Conservation (phyloP, 2,797 vertebrate genomes). For the Gallinago nigripennis region DNA sequence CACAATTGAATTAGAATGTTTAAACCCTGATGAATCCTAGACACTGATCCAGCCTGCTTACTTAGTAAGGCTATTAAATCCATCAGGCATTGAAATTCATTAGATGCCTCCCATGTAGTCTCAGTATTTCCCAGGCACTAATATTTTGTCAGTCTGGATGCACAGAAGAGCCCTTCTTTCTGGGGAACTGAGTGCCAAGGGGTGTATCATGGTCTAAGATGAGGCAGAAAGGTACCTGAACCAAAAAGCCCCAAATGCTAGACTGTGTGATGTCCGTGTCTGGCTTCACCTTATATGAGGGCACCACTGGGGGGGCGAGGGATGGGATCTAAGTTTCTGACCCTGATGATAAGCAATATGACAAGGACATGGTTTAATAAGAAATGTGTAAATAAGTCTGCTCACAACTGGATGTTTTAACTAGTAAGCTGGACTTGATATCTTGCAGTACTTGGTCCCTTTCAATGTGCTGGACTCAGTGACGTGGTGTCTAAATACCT, state of each 20-base stretch:
- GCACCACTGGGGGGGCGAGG: not conserved
- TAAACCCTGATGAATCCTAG: slow-evolving; percentile 24
- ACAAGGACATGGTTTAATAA: not conserved
- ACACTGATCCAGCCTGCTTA: slow-evolving; percentile 21
- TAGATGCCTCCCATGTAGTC: not conserved
- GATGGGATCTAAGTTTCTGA: not conserved
- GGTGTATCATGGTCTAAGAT: not conserved
- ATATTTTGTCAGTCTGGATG: not conserved
- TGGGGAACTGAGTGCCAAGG: not conserved
- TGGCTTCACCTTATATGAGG: not conserved
- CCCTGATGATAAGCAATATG: not conserved
- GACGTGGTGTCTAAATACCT: not conserved
- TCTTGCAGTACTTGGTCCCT: not conserved
- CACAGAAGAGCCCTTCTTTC: not conserved
- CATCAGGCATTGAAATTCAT: slow-evolving; percentile 36
- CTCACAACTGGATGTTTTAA: not conserved
- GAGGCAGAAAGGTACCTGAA: not conserved
- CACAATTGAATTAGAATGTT: slow-evolving; percentile 14
- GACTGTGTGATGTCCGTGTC: not conserved
- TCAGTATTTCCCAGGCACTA: not conserved
- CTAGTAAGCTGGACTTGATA: not conserved
- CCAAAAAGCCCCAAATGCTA: not conserved
- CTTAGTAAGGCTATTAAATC: slow-evolving; percentile 39
- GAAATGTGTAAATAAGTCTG: not conserved
- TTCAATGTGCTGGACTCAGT: not conserved